Evolutionary conservation across 2,888 invertebrate genomes (phyloP).

Genomic region (Tricholauxania praeusta): DNA sequence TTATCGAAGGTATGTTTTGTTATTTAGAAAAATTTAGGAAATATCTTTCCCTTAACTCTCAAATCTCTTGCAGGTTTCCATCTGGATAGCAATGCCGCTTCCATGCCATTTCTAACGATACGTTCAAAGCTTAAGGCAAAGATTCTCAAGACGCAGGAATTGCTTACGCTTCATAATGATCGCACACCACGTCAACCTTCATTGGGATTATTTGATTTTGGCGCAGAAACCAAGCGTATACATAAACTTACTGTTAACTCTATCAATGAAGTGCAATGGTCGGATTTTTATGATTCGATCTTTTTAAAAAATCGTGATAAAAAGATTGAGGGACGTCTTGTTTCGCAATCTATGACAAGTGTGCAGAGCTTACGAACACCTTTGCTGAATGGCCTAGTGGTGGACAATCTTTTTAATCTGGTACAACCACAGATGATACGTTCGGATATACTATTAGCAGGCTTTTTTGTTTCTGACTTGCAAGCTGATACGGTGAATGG

Average conservation of each 20-base stretch:
- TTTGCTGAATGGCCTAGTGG: slow-evolving; percentile 55
- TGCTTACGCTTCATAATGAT: slow-evolving; percentile 48
- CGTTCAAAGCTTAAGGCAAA: slow-evolving; percentile 49
- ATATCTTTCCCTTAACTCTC: neutral
- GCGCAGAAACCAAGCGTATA: slow-evolving; percentile 28
- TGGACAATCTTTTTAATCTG: slow-evolving; percentile 57
- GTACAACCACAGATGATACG: slow-evolving; percentile 55
- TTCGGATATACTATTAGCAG: slow-evolving; percentile 57
- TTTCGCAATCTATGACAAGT: slow-evolving; percentile 52
- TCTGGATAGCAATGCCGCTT: slow-evolving; percentile 37
- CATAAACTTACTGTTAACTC: slow-evolving; percentile 48
- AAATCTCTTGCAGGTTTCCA: slow-evolving; percentile 49
- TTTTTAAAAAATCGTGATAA: slow-evolving; percentile 59
- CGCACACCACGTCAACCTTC: slow-evolving; percentile 34
- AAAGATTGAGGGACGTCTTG: slow-evolving; percentile 54
- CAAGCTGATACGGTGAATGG: slow-evolving; percentile 56
- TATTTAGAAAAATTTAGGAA: neutral
- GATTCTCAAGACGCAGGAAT: slow-evolving; percentile 48
- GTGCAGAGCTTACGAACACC: slow-evolving; percentile 50
- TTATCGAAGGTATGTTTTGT: slow-evolving; percentile 55
- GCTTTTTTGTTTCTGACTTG: slow-evolving; percentile 53
- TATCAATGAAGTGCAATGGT: slow-evolving; percentile 59
- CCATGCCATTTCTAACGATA: slow-evolving; percentile 48
- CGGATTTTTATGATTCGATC: slow-evolving; percentile 54
- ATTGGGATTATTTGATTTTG: slow-evolving; percentile 39